These are phyloP conservation scores for Conops quadrifasciatus DNA, from an alignment of 2,888 invertebrate species.

Conservation along the genomic window DNA sequence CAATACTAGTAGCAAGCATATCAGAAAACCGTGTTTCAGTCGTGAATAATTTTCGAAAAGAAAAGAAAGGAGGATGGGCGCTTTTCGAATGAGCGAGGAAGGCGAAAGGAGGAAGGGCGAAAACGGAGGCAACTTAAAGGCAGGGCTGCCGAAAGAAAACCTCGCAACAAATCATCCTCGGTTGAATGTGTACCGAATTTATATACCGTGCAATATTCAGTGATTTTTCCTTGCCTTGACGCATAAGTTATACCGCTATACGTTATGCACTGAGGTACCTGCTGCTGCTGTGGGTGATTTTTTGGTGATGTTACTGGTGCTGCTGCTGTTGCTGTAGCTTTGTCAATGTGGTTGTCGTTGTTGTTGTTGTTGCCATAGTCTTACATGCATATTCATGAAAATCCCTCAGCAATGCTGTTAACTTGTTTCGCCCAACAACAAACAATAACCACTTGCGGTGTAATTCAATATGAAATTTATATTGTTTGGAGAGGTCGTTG, in stretches of 20 bases:
- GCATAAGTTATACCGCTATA: slow-evolving; percentile 16
- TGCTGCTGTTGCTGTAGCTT: neutral
- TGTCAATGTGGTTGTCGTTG: neutral
- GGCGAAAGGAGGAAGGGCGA: neutral
- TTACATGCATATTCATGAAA: slow-evolving; percentile 42
- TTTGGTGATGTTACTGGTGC: neutral
- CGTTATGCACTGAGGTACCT: neutral
- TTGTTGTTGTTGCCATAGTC: neutral
- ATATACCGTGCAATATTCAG: slow-evolving; percentile 34
- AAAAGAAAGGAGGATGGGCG: neutral
- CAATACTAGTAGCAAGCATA: neutral
- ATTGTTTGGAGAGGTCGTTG: slow-evolving; percentile 17
- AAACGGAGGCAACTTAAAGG: neutral
- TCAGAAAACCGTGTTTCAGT: neutral
- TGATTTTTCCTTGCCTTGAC: slow-evolving; percentile 31
- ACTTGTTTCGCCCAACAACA: slow-evolving; percentile 37
- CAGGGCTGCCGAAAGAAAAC: neutral
- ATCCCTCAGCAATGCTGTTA: slow-evolving; percentile 38
- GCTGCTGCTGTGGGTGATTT: neutral
- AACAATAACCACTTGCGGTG: slow-evolving; percentile 44
- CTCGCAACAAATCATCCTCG: slow-evolving; percentile 39
- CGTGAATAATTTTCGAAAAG: neutral
- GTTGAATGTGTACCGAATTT: slow-evolving; percentile 14
- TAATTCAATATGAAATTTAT: slow-evolving; percentile 45
- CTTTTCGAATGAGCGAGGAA: neutral